A percentile compares a stretch with the other conserved stretches of the same genome.
Evolutionary conservation across 2,888 invertebrate genomes (phyloP).

Genomic region (Troides oblongomaculatus): DNA sequence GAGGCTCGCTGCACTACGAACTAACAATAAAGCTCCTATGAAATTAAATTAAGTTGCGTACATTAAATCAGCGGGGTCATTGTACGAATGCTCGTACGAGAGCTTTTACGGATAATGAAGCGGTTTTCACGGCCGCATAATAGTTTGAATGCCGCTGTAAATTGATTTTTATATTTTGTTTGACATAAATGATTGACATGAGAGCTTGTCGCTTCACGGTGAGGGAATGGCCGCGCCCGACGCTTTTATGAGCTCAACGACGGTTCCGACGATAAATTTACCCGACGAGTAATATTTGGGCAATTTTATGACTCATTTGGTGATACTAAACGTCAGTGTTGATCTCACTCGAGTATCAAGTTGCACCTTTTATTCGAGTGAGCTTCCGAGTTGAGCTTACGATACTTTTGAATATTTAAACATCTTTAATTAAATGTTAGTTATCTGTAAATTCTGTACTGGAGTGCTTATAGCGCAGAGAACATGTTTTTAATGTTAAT

Average conservation of each 20-base stretch:
- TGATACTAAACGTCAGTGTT: constrained; percentile 62
- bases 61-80: constrained; percentile 61
- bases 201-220: constrained; percentile 44
- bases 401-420: constrained; percentile 10
- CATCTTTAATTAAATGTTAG: neutral
- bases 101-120: constrained; percentile 73
- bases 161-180: constrained; percentile 80
- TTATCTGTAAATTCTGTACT: neutral
- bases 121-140: constrained; percentile 66
- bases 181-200: constrained; percentile 78
- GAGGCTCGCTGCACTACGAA: constrained; percentile 67
- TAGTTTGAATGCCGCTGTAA: constrained; percentile 60
- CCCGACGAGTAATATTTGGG: constrained; percentile 73
- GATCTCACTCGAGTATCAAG: constrained; percentile 54
- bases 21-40: constrained; percentile 74
- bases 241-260: constrained; percentile 68
- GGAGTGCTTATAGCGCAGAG: neutral
- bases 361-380: constrained; percentile 48
- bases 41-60: constrained; percentile 55
- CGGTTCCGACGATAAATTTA: constrained; percentile 66
- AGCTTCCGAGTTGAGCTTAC: constrained; percentile 36
- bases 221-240: constrained; percentile 48
- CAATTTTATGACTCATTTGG: constrained; percentile 77
- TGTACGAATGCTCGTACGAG: constrained; percentile 49
- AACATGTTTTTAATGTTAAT: neutral